A percentile compares a stretch with the other conserved stretches of the same genome.
Evolutionary conservation across 1,140 invertebrate species (phyloP).

Genomic region (Mylabris phalerata): DNA sequence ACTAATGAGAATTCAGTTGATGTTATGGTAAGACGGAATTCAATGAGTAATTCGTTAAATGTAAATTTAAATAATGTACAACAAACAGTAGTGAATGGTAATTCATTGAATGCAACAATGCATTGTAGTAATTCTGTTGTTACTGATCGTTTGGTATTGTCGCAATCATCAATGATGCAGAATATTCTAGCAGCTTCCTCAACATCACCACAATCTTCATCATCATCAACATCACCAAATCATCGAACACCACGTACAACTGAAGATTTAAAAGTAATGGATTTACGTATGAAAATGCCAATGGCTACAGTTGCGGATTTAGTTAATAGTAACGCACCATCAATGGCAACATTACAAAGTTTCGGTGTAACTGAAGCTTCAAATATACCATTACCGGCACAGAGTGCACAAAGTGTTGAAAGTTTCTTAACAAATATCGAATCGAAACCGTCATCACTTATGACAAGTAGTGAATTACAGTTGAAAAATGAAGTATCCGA

Average conservation of each 20-base stretch:
- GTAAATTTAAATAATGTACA: neutral
- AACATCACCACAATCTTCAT: neutral
- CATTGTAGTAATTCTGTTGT: slow-evolving; percentile 15
- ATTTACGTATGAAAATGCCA: slow-evolving; percentile 39
- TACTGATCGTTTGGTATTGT: slow-evolving; percentile 13
- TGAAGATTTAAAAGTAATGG: slow-evolving; percentile 37
- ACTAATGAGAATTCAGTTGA: slow-evolving; percentile 34
- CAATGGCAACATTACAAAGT: slow-evolving; percentile 45
- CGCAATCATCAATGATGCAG: slow-evolving; percentile 4
- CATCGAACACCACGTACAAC: neutral
- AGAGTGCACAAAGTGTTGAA: slow-evolving; percentile 52
- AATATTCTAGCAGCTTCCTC: slow-evolving; percentile 1
- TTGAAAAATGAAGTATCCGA: slow-evolving; percentile 7
- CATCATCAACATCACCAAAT: neutral
- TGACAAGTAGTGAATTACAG: neutral
- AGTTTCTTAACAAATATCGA: slow-evolving; percentile 50
- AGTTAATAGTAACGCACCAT: slow-evolving; percentile 40
- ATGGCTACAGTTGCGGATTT: slow-evolving; percentile 41
- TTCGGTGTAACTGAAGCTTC: slow-evolving; percentile 39
- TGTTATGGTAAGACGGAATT: slow-evolving; percentile 30
- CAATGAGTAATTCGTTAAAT: slow-evolving; percentile 14
- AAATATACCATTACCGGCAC: slow-evolving; percentile 44
- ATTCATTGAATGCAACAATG: slow-evolving; percentile 4
- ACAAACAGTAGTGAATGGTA: neutral
- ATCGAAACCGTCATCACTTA: slow-evolving; percentile 18